Percentiles rank a stretch among this genome's conserved stretches.
These are phyloP conservation scores for Chondrosia reniformis DNA, from an alignment of 37 sponge, comb jelly and placozoan genomes.

Conservation along the genomic window DNA sequence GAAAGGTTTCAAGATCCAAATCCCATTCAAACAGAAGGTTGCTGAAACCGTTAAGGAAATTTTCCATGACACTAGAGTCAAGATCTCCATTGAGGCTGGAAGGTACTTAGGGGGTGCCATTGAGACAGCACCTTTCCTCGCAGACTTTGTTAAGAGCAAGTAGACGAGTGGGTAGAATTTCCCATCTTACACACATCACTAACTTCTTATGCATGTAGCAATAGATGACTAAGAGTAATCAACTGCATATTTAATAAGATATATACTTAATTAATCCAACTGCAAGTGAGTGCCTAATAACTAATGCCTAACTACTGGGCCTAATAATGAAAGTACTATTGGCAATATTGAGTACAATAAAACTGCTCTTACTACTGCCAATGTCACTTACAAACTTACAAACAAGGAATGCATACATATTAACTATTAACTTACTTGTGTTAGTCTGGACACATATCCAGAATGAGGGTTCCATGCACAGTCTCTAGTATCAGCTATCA, in stretches of 20 bases:
- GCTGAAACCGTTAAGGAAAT: neutral
- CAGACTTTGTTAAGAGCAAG: no score
- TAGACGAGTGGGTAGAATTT: neutral
- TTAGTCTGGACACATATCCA: neutral
- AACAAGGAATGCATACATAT: no score
- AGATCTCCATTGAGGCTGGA: neutral
- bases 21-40: no score
- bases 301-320: no score
- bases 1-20: no score
- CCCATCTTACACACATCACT: neutral
- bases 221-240: neutral
- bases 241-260: neutral
- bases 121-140: neutral
- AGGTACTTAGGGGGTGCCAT: neutral
- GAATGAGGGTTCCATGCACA: constrained; percentile 19
- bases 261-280: no score
- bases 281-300: no score
- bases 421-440: constrained; percentile 5
- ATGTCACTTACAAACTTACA: no score
- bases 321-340: no score
- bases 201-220: neutral
- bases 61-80: neutral
- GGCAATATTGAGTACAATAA: no score
- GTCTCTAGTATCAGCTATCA: constrained; percentile 4
- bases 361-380: no score